Conservation (phyloP, 2,113 vertebrate species). For the Xiphophorus hellerii region DNA sequence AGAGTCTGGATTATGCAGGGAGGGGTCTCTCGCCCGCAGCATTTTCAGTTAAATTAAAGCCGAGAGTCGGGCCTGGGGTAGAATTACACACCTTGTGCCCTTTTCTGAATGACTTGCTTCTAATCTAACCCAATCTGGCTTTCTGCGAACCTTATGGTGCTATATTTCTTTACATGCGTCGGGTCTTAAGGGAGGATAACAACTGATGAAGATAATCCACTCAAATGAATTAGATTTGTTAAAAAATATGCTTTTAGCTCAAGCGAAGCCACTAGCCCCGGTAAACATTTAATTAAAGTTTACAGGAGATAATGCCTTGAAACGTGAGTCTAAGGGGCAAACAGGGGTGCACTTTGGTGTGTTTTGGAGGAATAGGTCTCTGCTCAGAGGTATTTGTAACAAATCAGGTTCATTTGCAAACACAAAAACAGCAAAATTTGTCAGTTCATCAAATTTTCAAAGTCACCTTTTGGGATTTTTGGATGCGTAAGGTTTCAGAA, state of each 20-base stretch:
- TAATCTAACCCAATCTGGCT: constrained; percentile 78
- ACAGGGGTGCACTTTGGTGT: constrained; percentile 36
- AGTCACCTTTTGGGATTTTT: constrained; percentile 8
- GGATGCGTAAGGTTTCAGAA: neutral
- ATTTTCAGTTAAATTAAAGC: constrained; percentile 70
- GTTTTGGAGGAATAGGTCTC: constrained; percentile 50
- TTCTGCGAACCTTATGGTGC: constrained; percentile 70
- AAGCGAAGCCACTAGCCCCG: constrained; percentile 39
- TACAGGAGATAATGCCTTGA: constrained; percentile 44
- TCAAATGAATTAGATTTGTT: constrained; percentile 73
- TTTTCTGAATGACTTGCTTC: constrained; percentile 71
- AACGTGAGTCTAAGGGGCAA: constrained; percentile 50
- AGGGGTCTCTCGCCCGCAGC: constrained; percentile 52
- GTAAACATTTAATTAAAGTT: constrained; percentile 68
- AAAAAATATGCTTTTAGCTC: constrained; percentile 41
- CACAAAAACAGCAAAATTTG: constrained; percentile 32
- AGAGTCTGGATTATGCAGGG: constrained; percentile 52
- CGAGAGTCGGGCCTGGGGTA: constrained; percentile 60
- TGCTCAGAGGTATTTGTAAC: constrained; percentile 48
- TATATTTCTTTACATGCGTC: constrained; percentile 77
- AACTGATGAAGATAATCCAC: constrained; percentile 74
- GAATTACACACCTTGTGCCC: constrained; percentile 73
- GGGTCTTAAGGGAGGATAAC: constrained; percentile 71
- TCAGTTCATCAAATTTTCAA: constrained; percentile 11
- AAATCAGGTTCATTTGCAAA: constrained; percentile 46